Conservation (phyloP, 2,113 vertebrate genomes). For the Guaruba guarouba region DNA sequence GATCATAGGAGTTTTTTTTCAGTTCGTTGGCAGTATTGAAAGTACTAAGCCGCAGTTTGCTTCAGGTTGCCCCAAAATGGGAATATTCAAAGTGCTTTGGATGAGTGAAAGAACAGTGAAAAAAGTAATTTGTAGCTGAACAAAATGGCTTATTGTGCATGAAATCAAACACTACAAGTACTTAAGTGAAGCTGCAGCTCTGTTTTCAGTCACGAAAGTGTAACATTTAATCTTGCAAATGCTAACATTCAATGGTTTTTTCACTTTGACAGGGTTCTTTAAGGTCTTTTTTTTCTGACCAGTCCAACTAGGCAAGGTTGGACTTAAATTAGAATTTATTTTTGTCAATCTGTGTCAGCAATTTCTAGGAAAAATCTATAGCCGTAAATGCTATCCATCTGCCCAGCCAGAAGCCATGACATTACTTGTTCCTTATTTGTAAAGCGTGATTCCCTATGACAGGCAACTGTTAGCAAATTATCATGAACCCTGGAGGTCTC, state of each 20-base stretch:
- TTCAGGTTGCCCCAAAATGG: neutral
- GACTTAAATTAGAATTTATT: neutral
- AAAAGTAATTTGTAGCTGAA: neutral
- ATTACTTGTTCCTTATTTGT: slow-evolving; percentile 47
- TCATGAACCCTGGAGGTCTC: neutral
- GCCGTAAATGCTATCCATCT: neutral
- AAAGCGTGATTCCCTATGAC: slow-evolving; percentile 12
- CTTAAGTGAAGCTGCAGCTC: neutral
- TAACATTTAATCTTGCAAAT: neutral
- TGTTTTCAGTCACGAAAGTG: neutral
- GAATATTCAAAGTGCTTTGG: neutral
- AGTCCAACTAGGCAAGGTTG: neutral
- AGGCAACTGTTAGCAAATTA: neutral
- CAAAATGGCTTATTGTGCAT: neutral
- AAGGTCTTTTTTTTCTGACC: neutral
- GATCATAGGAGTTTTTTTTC: neutral
- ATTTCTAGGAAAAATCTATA: neutral
- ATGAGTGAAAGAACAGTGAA: neutral
- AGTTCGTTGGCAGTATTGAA: neutral
- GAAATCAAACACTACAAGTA: neutral
- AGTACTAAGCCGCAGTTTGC: neutral
- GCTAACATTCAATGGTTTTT: neutral
- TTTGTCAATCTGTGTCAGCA: neutral
- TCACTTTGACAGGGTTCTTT: neutral
- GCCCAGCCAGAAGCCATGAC: neutral